Percentiles rank a stretch among this genome's conserved stretches.
Conservation (phyloP, 2,797 vertebrate species). For the Acanthornis magna region DNA sequence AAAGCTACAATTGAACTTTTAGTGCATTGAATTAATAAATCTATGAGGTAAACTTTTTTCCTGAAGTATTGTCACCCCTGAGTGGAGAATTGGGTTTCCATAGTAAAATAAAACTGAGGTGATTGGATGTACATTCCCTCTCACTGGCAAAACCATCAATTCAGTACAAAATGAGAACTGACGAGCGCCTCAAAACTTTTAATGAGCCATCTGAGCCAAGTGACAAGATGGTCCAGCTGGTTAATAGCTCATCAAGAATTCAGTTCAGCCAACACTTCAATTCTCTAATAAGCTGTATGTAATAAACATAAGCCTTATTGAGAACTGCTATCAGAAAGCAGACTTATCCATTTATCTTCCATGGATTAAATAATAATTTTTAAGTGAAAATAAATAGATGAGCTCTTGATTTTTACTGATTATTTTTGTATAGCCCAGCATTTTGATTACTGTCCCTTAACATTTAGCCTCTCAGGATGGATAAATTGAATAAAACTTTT, state of each 20-base stretch:
- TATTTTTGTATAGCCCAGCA: not conserved
- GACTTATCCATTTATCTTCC: not conserved
- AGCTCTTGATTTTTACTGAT: not conserved
- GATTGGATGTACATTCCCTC: not conserved
- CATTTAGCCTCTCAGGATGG: not conserved
- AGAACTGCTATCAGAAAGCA: not conserved
- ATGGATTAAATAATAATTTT: not conserved
- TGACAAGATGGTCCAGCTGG: slow-evolving; percentile 24
- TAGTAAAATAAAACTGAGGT: not conserved
- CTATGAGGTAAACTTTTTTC: not conserved
- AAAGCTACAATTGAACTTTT: not conserved
- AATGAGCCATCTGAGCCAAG: slow-evolving; percentile 53
- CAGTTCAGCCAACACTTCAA: not conserved
- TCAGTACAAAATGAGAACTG: not conserved
- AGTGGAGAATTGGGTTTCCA: not conserved
- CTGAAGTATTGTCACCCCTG: not conserved
- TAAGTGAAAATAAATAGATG: not conserved
- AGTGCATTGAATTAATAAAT: not conserved
- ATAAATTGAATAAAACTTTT: not conserved
- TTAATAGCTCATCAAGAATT: slow-evolving; percentile 42
- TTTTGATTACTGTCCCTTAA: not conserved
- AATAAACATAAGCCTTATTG: not conserved
- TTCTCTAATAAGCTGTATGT: slow-evolving; percentile 32
- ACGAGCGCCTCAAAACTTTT: not conserved
- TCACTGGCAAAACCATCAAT: not conserved